Conservation (phyloP, 2,113 vertebrate species). For the Phalacrocorax brasilianus region DNA sequence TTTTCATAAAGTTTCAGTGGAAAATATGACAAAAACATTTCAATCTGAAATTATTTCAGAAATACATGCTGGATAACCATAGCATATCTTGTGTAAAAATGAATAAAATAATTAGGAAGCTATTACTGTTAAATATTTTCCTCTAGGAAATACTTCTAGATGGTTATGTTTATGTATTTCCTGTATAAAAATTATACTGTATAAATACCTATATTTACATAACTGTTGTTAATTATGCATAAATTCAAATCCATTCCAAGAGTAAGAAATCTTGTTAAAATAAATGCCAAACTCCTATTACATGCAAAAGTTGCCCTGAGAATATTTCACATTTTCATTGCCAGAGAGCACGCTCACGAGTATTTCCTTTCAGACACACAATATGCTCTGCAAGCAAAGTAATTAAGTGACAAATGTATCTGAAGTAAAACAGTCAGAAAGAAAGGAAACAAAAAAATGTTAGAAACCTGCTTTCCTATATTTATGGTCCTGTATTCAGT, state of each 20-base stretch:
- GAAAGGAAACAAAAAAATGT: not conserved
- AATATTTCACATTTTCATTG: not conserved
- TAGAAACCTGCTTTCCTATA: not conserved
- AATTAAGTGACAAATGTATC: not conserved
- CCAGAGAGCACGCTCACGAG: not conserved
- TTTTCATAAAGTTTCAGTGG: not conserved
- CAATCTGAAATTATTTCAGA: not conserved
- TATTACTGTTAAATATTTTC: not conserved
- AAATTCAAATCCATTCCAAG: not conserved
- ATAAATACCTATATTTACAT: not conserved
- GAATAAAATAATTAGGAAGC: not conserved
- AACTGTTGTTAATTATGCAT: not conserved
- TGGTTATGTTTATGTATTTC: not conserved
- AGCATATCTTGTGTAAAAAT: not conserved
- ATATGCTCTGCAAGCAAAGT: not conserved
- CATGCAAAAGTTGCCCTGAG: not conserved
- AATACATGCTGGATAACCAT: not conserved
- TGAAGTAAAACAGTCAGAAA: not conserved
- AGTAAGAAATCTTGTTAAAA: not conserved
- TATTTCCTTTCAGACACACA: not conserved
- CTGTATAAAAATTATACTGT: not conserved
- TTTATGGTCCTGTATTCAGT: not conserved
- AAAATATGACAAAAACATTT: not conserved
- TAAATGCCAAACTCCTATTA: not conserved
- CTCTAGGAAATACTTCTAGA: not conserved